phyloP scores from a whole-genome alignment of 2,888 invertebrate species.

The Hydriomena furcata region DNA sequence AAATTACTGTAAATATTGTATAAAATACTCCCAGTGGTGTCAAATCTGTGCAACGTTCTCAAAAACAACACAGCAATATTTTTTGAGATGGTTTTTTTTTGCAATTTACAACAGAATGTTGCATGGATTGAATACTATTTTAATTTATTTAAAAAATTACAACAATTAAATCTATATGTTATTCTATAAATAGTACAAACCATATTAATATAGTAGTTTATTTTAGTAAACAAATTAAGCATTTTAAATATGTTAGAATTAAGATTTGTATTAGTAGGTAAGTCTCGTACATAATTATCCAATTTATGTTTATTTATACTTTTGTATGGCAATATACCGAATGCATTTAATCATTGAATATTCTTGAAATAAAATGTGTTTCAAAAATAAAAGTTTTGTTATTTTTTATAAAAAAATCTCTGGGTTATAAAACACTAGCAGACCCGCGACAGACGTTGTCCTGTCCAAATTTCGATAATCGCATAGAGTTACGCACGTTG shows the following conservation, averaged over 20 bases:
- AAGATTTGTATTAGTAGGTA: constrained; percentile 22
- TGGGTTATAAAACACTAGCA: too few species aligned
- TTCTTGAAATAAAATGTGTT: constrained; percentile 33
- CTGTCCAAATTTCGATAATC: too few species aligned
- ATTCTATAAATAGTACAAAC: constrained; percentile 61
- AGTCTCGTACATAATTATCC: constrained; percentile 31
- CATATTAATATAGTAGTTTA: constrained; percentile 36
- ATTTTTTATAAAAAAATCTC: too few species aligned
- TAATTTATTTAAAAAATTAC: constrained; percentile 39
- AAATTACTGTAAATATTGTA: constrained; percentile 45
- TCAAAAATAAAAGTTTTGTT: not conserved
- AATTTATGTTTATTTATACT: constrained; percentile 47
- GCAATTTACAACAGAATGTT: too few species aligned
- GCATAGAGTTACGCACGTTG: too few species aligned
- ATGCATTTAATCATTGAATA: constrained; percentile 65
- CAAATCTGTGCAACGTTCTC: not conserved
- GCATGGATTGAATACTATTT: constrained; percentile 1
- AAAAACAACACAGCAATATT: not conserved
- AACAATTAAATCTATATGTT: constrained; percentile 23
- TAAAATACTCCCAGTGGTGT: too few species aligned
- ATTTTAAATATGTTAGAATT: constrained; percentile 17
- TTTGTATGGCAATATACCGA: constrained; percentile 62
- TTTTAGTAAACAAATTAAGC: constrained; percentile 37
- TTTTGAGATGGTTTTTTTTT: too few species aligned
- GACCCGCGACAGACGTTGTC: too few species aligned